A percentile compares a stretch with the other conserved stretches of the same genome.
Evolutionary conservation across 2,797 vertebrate species (phyloP).

Genomic region (Hypotaenidia philippensis): DNA sequence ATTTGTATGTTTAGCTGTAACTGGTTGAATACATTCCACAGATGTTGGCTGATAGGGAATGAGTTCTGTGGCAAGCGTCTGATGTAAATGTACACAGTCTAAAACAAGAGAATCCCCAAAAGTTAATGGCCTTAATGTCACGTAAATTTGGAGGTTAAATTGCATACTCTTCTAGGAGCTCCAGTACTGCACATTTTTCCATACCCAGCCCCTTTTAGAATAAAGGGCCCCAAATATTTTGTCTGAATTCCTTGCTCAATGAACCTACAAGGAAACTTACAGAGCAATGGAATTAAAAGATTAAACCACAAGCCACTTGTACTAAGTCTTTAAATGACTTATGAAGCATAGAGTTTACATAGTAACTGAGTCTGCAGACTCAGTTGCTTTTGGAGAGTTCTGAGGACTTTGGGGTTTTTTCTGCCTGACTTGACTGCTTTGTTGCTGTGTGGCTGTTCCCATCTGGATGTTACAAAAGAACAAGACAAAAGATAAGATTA

Average conservation of each 20-base stretch:
- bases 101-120: constrained; percentile 17
- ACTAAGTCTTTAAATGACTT: constrained; percentile 74
- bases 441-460: background rate
- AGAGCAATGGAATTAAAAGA: constrained; percentile 79
- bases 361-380: constrained; percentile 66
- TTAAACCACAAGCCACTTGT: constrained; percentile 73
- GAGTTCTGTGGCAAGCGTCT: background rate
- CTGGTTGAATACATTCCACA: constrained; percentile 22
- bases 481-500: constrained; percentile 2
- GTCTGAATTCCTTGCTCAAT: constrained; percentile 79
- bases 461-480: constrained; percentile 10
- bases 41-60: constrained; percentile 10
- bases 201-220: constrained; percentile 43
- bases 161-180: constrained; percentile 43
- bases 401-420: constrained; percentile 1
- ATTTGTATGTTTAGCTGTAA: constrained; percentile 21
- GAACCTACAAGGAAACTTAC: constrained; percentile 74
- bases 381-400: constrained; percentile 58
- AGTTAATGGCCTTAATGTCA: constrained; percentile 20
- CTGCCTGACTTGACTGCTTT: constrained; percentile 48
- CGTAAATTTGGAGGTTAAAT: constrained; percentile 52
- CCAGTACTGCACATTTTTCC: constrained; percentile 40
- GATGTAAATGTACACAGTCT: background rate
- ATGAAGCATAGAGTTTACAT: constrained; percentile 68
- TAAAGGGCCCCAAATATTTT: constrained; percentile 66